phyloP scores from a whole-genome alignment of 2,797 vertebrate species.

The Ammospiza maritima region DNA sequence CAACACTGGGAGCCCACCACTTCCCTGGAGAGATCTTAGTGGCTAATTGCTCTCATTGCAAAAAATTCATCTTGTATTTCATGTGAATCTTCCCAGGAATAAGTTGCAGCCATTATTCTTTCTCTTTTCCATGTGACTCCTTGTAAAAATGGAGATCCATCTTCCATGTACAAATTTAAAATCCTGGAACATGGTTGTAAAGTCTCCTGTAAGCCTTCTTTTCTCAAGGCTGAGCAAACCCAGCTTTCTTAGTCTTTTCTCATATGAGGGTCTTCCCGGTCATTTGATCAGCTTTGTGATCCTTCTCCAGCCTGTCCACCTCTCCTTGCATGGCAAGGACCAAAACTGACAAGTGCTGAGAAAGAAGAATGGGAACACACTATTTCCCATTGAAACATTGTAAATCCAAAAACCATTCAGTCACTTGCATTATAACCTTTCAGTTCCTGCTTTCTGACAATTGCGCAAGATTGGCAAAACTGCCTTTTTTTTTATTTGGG shows the following conservation, averaged over 20 bases:
- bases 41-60: background rate
- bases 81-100: background rate
- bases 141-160: background rate
- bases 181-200: background rate
- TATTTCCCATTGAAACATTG: background rate
- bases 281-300: background rate
- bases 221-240: background rate
- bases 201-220: background rate
- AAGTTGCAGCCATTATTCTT: background rate
- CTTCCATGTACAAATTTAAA: background rate
- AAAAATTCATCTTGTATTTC: background rate
- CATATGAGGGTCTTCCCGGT: background rate
- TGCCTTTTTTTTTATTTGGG: background rate
- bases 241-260: background rate
- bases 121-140: background rate
- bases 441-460: background rate
- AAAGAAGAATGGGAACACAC: background rate
- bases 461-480: background rate
- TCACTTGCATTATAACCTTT: background rate
- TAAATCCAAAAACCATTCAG: background rate
- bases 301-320: background rate
- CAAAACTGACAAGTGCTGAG: background rate
- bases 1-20: background rate
- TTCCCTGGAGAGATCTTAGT: background rate
- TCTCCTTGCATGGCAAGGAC: background rate